Percentiles rank a stretch among this genome's conserved stretches.
phyloP scores from a whole-genome alignment of 2,113 vertebrate genomes.

The Pimephales promelas region DNA sequence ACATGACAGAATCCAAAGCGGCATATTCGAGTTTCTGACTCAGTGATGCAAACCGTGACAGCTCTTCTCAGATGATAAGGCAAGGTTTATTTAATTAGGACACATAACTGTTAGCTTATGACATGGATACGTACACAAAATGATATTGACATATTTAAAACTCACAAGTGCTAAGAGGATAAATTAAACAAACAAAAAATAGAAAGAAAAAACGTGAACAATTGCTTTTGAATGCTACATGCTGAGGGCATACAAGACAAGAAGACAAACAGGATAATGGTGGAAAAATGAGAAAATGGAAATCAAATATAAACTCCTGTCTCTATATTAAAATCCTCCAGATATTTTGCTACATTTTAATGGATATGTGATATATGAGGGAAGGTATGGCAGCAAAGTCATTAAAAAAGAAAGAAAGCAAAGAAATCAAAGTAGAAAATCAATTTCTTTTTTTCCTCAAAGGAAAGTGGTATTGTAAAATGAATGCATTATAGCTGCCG shows the following conservation, averaged over 20 bases:
- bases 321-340: conserved; percentile 38
- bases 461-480: conserved; percentile 39
- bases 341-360: conserved; percentile 43
- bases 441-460: conserved; percentile 5
- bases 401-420: conserved; percentile 1
- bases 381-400: conserved; percentile 36
- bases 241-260: conserved; percentile 22
- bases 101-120: conserved; percentile 58
- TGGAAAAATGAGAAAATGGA: conserved; percentile 26
- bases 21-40: conserved; percentile 34
- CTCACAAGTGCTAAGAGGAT: conserved; percentile 47
- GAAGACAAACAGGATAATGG: conserved; percentile 33
- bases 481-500: conserved; percentile 47
- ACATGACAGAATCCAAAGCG: conserved; percentile 12
- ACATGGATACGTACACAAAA: conserved; percentile 50
- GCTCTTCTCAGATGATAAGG: conserved; percentile 51
- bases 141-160: conserved; percentile 38
- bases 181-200: conserved; percentile 49
- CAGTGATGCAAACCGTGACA: conserved; percentile 43
- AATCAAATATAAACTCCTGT: conserved; percentile 42
- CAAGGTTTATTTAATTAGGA: conserved; percentile 55
- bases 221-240: conserved; percentile 48
- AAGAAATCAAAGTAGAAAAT: conserved; percentile 16
- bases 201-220: conserved; percentile 9
- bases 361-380: conserved; percentile 21